Conservation (phyloP, 2,113 vertebrate species). For the Thalassarche chlororhynchos region DNA sequence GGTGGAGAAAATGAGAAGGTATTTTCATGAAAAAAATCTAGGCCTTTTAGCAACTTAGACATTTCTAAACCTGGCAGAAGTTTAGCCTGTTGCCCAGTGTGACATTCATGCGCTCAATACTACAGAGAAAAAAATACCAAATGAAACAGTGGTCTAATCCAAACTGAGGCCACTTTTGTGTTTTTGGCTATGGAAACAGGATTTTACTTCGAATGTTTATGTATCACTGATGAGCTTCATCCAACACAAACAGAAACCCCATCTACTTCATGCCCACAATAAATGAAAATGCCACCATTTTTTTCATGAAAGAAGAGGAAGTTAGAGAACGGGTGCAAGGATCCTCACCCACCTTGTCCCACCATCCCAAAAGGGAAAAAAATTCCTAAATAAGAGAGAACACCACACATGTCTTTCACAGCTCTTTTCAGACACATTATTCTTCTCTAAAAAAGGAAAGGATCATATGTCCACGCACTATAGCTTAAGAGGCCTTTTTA, state of each 20-base stretch:
- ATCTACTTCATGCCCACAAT: not conserved
- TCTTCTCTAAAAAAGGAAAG: not conserved
- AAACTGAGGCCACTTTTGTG: not conserved
- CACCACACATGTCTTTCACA: fast-evolving
- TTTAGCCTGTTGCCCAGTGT: not conserved
- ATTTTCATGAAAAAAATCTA: not conserved
- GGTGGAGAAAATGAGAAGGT: not conserved
- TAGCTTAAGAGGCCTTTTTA: not conserved
- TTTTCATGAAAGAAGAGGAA: not conserved
- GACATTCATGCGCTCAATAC: not conserved
- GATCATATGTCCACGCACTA: not conserved
- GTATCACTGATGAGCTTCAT: not conserved
- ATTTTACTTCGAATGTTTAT: not conserved
- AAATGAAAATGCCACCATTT: not conserved
- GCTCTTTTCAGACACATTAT: not conserved
- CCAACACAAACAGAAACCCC: not conserved
- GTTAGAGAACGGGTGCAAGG: not conserved
- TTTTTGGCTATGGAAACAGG: not conserved
- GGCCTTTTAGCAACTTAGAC: not conserved
- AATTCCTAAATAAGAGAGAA: not conserved
- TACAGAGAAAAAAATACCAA: not conserved
- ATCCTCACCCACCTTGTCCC: not conserved
- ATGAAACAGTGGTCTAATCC: not conserved
- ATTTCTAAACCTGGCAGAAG: not conserved
- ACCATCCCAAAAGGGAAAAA: not conserved